Base-by-base conservation (phyloP, 2,113 vertebrate genomes). In the Paradisaea rubra region DNA sequence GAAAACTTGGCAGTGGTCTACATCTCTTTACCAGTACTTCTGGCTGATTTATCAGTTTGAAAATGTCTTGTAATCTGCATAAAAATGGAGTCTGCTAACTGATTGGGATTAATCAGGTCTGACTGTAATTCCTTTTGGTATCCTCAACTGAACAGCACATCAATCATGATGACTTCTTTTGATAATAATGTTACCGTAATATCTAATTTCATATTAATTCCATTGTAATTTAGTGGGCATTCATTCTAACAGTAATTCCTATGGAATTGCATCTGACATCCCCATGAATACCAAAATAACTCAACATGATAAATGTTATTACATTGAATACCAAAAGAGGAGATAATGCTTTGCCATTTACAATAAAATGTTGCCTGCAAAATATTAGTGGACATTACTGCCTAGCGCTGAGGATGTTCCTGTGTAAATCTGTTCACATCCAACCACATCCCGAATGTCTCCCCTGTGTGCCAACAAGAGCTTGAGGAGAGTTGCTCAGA, bases 151-250 rank as follows among this genome's bases (percentile, higher is more conserved):
- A 98, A 97, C 68, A 92, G 56, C 41, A 71, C 80, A 98, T 97
- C 96, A 95, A 96, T 98, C 97, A 97, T 2, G 2, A 59, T 95
- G 97, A 97, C 94, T 92, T 97, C 97, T 97, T 97, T 92, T 96
- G 97, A 97, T 98, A 97, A 97, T 97, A 95, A 65, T 84, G 68
- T 98, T 97, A 94, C 89, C 11, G 12, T 97, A 97, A 97, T 97
- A 97, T 93, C 94, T 97, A 97, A 97, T 98, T 97, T 96, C 94
- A 94, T 94, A 97, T 97, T 98, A 97, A 97, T 97, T 97, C 93
- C 91, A 73, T 96, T 96, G 95, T 97, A 97, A 98, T 94, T 96
- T 97, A 96, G 89, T 89, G 65, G 93, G 82, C 82, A 92, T 96
- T 98, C 95, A 97, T 97, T 97, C 95, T 85, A 86, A 95, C 59